Evolutionary conservation across 2,888 invertebrate species (phyloP).

Genomic region (Hyles lineata): DNA sequence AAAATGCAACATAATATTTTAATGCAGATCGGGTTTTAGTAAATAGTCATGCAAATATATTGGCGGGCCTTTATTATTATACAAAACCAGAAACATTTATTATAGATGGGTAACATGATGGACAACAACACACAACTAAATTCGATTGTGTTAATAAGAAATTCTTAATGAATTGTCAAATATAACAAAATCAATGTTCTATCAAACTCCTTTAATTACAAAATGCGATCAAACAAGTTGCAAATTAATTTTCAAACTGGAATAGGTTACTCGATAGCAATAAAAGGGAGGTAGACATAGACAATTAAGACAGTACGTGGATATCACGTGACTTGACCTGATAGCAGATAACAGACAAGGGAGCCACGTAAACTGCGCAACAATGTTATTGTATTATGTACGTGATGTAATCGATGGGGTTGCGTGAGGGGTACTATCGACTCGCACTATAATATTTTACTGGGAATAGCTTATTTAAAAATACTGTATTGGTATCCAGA

Average conservation of each 20-base stretch:
- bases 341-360: background rate
- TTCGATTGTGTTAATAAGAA: too few species aligned
- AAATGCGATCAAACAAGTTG: background rate
- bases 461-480: background rate
- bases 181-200: background rate
- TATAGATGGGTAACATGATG: too few species aligned
- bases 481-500: background rate
- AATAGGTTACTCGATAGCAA: background rate
- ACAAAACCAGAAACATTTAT: too few species aligned
- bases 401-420: background rate
- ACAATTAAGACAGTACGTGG: background rate
- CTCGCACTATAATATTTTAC: background rate
- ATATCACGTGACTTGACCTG: constrained; percentile 9
- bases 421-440: background rate
- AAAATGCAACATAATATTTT: too few species aligned
- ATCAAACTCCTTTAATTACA: background rate
- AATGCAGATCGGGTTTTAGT: too few species aligned
- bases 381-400: background rate
- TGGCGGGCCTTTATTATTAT: too few species aligned
- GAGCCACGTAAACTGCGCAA: background rate
- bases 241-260: too few species aligned
- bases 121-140: too few species aligned
- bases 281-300: background rate
- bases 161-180: background rate
- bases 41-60: too few species aligned